Evolutionary conservation across 2,888 invertebrate species (phyloP).

Genomic region (Fragum whitleyi): DNA sequence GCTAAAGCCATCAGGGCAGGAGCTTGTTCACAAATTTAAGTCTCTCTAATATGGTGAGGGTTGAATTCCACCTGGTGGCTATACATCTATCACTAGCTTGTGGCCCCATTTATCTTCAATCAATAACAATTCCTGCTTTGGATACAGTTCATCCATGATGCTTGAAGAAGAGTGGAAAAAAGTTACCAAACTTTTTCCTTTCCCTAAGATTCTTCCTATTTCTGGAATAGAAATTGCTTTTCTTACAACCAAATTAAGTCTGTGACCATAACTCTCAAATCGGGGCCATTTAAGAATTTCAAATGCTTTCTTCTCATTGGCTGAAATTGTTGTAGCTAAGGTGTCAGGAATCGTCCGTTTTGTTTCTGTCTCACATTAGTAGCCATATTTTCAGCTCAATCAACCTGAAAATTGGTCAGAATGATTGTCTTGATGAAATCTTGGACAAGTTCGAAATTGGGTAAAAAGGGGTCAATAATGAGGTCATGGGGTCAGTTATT

Average conservation of each 20-base stretch:
- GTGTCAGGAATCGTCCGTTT: constrained; percentile 26
- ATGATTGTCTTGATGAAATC: too few relatives aligned
- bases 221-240: constrained; percentile 27
- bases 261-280: constrained; percentile 47
- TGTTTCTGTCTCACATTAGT: constrained; percentile 11
- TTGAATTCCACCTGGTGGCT: constrained; percentile 50
- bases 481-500: too few relatives aligned
- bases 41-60: constrained; percentile 37
- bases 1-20: constrained; percentile 40
- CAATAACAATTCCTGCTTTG: constrained; percentile 44
- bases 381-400: too few relatives aligned
- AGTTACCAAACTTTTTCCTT: constrained; percentile 30
- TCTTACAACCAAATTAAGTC: constrained; percentile 40
- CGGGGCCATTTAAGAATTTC: constrained; percentile 33
- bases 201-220: constrained; percentile 20
- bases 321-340: constrained; percentile 43
- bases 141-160: constrained; percentile 28
- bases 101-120: constrained; percentile 25
- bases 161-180: constrained; percentile 39
- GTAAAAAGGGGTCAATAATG: too few relatives aligned
- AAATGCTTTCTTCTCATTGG: constrained; percentile 52
- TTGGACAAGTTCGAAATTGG: too few relatives aligned
- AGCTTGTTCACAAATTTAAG: constrained; percentile 37
- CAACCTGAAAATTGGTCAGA: too few relatives aligned
- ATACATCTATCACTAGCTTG: constrained; percentile 47